Conservation (phyloP, 2,113 vertebrate species). For the Colaptes auratus region DNA sequence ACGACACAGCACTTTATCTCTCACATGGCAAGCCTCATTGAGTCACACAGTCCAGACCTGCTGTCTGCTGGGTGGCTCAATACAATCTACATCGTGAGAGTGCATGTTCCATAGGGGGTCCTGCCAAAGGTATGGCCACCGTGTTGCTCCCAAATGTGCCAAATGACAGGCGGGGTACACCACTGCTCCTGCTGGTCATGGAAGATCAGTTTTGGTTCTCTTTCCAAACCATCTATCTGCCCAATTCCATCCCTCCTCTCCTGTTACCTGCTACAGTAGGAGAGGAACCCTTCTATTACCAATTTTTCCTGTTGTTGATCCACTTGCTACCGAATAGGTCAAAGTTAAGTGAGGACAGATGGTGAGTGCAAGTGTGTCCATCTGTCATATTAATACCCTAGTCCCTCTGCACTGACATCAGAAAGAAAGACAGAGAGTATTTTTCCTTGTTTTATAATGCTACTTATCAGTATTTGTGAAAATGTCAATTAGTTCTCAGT, state of each 20-base stretch:
- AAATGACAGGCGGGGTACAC: neutral
- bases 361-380: too few relatives aligned
- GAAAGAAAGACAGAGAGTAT: neutral
- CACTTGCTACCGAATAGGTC: neutral
- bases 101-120: accelerated
- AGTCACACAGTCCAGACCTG: neutral
- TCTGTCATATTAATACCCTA: too few relatives aligned
- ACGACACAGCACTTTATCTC: neutral
- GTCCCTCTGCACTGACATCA: too few relatives aligned
- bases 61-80: neutral
- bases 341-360: too few relatives aligned
- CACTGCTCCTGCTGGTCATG: neutral
- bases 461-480: neutral
- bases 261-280: neutral
- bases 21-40: neutral
- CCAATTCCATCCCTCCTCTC: neutral
- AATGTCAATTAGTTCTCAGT: neutral
- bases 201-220: neutral
- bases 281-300: neutral
- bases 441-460: too few relatives aligned
- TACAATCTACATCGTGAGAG: neutral
- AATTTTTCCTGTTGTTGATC: neutral
- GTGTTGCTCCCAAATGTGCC: neutral
- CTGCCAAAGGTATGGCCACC: neutral
- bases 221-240: neutral